Base-by-base conservation (phyloP, 1,140 invertebrate species). In the Pachypsylla venusta region DNA sequence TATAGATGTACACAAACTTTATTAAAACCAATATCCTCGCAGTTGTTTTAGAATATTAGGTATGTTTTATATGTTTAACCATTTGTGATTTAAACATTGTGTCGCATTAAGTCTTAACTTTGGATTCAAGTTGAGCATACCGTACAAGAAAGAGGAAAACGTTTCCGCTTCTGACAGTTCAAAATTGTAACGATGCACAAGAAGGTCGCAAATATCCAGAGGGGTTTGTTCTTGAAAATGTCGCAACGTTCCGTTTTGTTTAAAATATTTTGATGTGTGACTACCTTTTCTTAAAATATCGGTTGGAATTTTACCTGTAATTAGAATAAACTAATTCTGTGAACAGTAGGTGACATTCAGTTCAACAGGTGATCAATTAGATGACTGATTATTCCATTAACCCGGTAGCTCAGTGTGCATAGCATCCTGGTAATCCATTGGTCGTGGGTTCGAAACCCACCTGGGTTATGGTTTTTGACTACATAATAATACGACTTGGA, bases 71-170 rank as follows among this genome's bases (percentile, higher is more conserved):
- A 48, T 48, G n/a, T 63, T 53, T 13, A 84, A 67, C 80, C 81
- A 85, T 14, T 77, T 74, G 70, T 85, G 81, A 58, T 75, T 72
- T 28, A 85, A 70, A 69, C 77, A 77, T 30, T 81, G 71, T 4
- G 66, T 68, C n/a, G 82, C 83, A 13, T 78, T 81, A 19, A 79
- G 78, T 60, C 82, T 68, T 59, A 74, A 69, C 10, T 68, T 67
- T 12, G 79, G 77, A 67, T 86, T 81, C 70, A 80, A 85, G n/a
- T 73, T 72, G 53, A 87, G 68, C 82, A 85, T 84, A n/a, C 81
- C 82, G 12, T 71, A 61, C 1, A 85, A 74, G 69, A 87, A 87
- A 61, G 80, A 76, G 19, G 77, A 67, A 70, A 86, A 85, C 20
- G 72, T 74, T 54, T 70, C 64, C 1, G 84, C 84, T 40, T 80